A percentile compares a stretch with the other conserved stretches of the same genome.
Evolutionary conservation across 2,797 vertebrate species (phyloP).

Genomic region (Psittacula derbiana): DNA sequence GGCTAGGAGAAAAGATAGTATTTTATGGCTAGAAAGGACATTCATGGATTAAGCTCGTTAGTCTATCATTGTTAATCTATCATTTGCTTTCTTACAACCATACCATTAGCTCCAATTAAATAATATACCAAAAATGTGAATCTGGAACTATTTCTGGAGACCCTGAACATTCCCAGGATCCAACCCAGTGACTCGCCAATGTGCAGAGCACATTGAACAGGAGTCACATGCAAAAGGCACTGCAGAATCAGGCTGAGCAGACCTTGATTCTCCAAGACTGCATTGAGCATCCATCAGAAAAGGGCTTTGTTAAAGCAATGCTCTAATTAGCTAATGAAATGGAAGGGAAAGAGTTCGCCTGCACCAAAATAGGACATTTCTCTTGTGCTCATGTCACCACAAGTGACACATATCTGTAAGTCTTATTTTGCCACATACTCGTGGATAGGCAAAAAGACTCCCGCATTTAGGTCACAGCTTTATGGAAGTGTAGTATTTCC

Average conservation of each 20-base stretch:
- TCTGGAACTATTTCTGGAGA: not conserved
- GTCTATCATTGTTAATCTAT: not conserved
- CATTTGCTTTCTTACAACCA: not conserved
- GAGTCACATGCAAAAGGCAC: not conserved
- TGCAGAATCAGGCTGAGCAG: not conserved
- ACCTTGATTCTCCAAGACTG: not conserved
- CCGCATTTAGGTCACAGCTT: not conserved
- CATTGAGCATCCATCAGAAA: not conserved
- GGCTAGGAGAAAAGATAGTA: not conserved
- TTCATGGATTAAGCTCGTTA: not conserved
- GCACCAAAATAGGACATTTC: not conserved
- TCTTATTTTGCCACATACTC: not conserved
- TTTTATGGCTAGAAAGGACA: not conserved
- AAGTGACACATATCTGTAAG: not conserved
- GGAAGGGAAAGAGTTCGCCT: not conserved
- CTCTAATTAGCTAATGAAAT: slow-evolving; percentile 15
- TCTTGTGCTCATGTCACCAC: not conserved
- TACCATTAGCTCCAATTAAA: not conserved
- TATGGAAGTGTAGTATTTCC: not conserved
- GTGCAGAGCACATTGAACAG: rapidly evolving
- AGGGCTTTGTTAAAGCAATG: not conserved
- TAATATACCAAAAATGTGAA: not conserved
- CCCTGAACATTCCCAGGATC: not conserved
- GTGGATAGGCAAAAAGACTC: not conserved
- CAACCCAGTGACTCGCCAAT: not conserved